Evolutionary conservation across 2,888 invertebrate species (phyloP), one percentile per base, ranked within the genome.

Genomic region (Creontiades dilutus): DNA sequence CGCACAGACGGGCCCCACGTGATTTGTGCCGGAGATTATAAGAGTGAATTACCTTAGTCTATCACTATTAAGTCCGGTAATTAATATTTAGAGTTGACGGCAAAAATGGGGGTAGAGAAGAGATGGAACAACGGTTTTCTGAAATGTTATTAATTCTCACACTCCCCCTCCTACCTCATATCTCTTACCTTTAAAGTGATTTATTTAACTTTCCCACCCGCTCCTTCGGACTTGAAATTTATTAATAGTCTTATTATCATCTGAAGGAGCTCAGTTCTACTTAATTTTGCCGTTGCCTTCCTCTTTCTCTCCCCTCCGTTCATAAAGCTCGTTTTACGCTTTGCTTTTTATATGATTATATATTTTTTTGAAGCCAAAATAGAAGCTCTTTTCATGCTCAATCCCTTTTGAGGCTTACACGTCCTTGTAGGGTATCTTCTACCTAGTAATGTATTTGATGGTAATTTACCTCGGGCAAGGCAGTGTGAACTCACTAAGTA

Each of bases 1-100:
- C 16, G 14, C 12, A 78, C 57, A 61, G 46, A 28, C 23, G 37
- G 11, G n/a, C 48, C 28, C 61, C 28, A 16, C 85, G 27, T 85
- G 85, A 85, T 85, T 85, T 85, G 85, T 85, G 85, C 85, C 13
- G n/a, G 61, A 85, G 85, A 85, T 85, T 85, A 85, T 61, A 55
- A 52, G 61, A 28, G 37, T 61, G 85, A 85, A 85, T 85, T 85
- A 85, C 85, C 85, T 85, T 85, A 85, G 85, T 85, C 85, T 85
- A 85, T 85, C 85, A 85, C 85, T 57, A 85, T 85, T 57, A 85
- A 85, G 85, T 27, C 57, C 19, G 61, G 85, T 85, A 85, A 85
- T 85, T 85, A 85, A 85, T 85, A 85, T 85, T 85, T 85, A 85
- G 85, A 85, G 78, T 78, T 85, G 85, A 37, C 23, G 85, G 55